These are phyloP conservation scores for Neodiprion fabricii DNA, from an alignment of 1,140 invertebrate genomes.

Conservation along the genomic window DNA sequence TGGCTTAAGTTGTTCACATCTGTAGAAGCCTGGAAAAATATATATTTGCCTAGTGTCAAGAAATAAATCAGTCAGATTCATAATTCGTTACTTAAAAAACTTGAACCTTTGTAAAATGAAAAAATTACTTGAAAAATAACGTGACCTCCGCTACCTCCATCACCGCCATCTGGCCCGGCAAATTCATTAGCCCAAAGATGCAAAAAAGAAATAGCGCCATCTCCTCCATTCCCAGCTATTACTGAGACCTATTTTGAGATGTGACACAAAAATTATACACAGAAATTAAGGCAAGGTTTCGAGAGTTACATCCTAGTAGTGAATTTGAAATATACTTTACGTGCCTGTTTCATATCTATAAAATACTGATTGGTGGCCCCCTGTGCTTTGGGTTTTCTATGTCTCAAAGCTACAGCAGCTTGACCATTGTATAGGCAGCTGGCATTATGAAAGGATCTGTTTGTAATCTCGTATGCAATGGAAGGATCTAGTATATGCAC, in stretches of 20 bases:
- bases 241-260: constrained; percentile 58
- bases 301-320: neutral
- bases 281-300: neutral
- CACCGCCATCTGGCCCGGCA: constrained; percentile 95
- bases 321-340: neutral
- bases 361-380: constrained; percentile 64
- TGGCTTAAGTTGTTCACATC: constrained; percentile 79
- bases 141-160: constrained; percentile 97
- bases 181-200: constrained; percentile 79
- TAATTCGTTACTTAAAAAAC: constrained; percentile 19
- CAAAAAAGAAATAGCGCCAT: constrained; percentile 90
- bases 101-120: neutral
- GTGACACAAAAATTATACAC: neutral
- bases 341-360: constrained; percentile 69
- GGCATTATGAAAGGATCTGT: constrained; percentile 19
- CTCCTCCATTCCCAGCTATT: constrained; percentile 87
- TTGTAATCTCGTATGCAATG: constrained; percentile 14
- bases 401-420: constrained; percentile 56
- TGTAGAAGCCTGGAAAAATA: constrained; percentile 62
- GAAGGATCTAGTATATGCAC: constrained; percentile 10
- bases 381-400: constrained; percentile 62
- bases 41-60: constrained; percentile 16
- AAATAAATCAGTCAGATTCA: neutral
- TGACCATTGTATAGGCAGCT: constrained; percentile 25
- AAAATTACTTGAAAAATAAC: constrained; percentile 81